Evolutionary conservation across 2,888 invertebrate species (phyloP).

Genomic region (Geophilus truncorum): DNA sequence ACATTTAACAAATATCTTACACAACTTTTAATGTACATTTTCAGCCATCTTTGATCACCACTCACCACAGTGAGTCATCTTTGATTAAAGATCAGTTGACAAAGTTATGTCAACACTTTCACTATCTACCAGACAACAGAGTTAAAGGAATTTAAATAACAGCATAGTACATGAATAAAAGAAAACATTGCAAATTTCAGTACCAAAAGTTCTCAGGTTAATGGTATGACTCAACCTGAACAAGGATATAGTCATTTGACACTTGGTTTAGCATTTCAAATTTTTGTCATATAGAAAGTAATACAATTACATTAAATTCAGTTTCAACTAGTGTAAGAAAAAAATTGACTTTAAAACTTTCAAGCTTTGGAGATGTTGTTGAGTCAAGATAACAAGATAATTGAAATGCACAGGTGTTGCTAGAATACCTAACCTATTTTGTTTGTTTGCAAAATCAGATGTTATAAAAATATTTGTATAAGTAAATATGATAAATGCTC

Average conservation of each 20-base stretch:
- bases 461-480: not conserved
- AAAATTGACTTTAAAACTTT: not conserved
- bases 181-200: not conserved
- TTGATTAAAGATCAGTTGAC: not conserved
- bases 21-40: too few relatives aligned
- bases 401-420: not conserved
- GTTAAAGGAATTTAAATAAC: not conserved
- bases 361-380: too few relatives aligned
- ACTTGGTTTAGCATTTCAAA: not conserved
- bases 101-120: not conserved
- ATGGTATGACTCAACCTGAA: not conserved
- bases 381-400: not conserved
- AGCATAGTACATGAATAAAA: not conserved
- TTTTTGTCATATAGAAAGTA: not conserved
- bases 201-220: not conserved
- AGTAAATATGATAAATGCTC: slow-evolving; percentile 10
- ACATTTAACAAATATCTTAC: too few relatives aligned
- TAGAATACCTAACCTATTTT: not conserved
- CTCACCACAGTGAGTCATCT: not conserved
- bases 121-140: not conserved
- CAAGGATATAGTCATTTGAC: not conserved
- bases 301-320: not conserved
- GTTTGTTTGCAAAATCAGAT: not conserved
- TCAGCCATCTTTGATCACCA: not conserved
- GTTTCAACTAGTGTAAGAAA: too few relatives aligned